Evolutionary conservation across 2,888 invertebrate genomes (phyloP), one percentile per base, ranked within the genome.

Genomic region (Sussaba pulchella): DNA sequence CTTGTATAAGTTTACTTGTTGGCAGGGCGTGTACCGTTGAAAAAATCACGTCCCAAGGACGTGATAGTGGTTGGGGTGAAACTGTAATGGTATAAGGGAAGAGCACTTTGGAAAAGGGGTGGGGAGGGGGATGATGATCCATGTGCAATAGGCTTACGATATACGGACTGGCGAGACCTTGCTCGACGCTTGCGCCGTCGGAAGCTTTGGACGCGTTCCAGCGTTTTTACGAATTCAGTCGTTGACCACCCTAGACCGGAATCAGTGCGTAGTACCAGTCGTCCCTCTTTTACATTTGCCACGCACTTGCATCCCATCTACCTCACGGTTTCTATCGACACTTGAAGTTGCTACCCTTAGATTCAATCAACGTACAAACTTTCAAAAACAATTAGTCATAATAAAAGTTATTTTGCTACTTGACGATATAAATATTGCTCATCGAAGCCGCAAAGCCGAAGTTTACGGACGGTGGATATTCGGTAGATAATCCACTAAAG

Each of bases 201-300:
- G 78, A 77, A 83, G 82, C 69, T 71, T 63, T 70, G 84, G 82
- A 47, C 78, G 78, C 66, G 79, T 75, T 45, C 54, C 82, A 69
- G 64, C 47, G 41, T 45, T 57, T 75, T 78, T 83, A 63, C 77
- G 70, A 87, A 85, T 84, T 84, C 82, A 88, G 88, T 88, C 82
- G 85, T 77, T 82, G 78, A 82, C 81, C 80, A 85, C 14, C 31
- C 31, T 5, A 31, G 31, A 31, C 6, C 31, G 31, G 81, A 84
- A 87, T 86, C 83, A 81, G 64, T 82, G 80, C 78, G 76, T 43
- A 73, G 47, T 63, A 83, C 69, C 72, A 61, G 77, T 66, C 63
- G 61, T 66, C 39, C 41, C 61, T 45, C 52, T 10, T 63, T 47
- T 57, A 9, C 31, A 54, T 4, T 17, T 45, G 14, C 36, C 1